Base-by-base conservation (phyloP, 2,797 vertebrate species). In the Poeciliopsis paucimaculata region DNA sequence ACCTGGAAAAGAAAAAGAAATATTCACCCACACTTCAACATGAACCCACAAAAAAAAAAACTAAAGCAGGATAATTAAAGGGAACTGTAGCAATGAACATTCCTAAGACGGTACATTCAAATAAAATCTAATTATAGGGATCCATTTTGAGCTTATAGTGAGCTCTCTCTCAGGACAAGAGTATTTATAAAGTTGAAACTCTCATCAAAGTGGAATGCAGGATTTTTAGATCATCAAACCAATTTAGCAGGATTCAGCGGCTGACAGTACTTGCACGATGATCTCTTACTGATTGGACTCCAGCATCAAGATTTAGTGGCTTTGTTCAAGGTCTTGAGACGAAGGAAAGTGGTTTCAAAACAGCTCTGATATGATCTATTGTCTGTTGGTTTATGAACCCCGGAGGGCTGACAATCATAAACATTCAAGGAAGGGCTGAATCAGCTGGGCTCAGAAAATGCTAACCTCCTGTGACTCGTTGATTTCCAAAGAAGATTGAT, bases 1-100 rank as follows among this genome's bases (percentile, higher is more conserved):
- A 85, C 81, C 81, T 75, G n/a, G 68, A 95, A 92, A 93, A 94
- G 80, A 75, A 74, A 79, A 43, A n/a, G 89, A 93, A 91, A 89
- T 2, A 39, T 92, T 89, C 78, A 74, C 86, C 87, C 79, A 76
- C 84, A 87, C 84, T 85, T 91, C 82, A 91, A 89, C 82, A 86
- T 73, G 10, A 79, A 87, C 82, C 71, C 77, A 4, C 64, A 80
- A 76, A 86, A 89, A 85, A n/a, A 36, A 88, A n/a, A 82, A 92
- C 87, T 82, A 83, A 80, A 84, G 84, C 84, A 79, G 77, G 79
- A 88, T 89, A 86, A 90, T 93, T 90, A 89, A 51, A 68, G 75
- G 51, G 57, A 78, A 77, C 66, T 83, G 73, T 79, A 73, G 36
- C 73, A 79, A 90, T 81, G 86, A 91, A 87, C 86, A 84, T 87